A percentile compares a stretch with the other conserved stretches of the same genome.
phyloP scores from a whole-genome alignment of 2,797 vertebrate genomes.

The Poeciliopsis infans region DNA sequence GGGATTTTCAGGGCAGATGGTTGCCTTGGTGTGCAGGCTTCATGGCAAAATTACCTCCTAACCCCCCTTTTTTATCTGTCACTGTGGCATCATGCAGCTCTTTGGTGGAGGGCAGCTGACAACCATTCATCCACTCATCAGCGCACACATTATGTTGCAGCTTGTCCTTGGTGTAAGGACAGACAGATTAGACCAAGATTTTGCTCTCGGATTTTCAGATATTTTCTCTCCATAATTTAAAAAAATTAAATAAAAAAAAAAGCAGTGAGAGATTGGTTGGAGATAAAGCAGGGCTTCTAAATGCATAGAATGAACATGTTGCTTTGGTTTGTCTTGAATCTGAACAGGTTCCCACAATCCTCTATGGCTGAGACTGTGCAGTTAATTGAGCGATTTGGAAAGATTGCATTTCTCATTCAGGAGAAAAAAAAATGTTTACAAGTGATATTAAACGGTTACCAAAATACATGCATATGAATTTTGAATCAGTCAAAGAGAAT shows the following conservation, averaged over 20 bases:
- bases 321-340: neutral
- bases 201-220: conserved; percentile 51
- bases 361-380: neutral
- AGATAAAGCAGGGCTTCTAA: conserved; percentile 18
- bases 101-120: conserved; percentile 62
- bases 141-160: conserved; percentile 54
- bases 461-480: neutral
- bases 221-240: conserved; percentile 44
- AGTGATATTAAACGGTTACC: neutral
- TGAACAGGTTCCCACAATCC: neutral
- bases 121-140: conserved; percentile 63
- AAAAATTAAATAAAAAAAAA: conserved; percentile 16
- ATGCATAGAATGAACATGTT: neutral
- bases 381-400: neutral
- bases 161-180: conserved; percentile 53
- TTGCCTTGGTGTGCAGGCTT: conserved; percentile 63
- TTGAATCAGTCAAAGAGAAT: neutral
- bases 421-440: neutral
- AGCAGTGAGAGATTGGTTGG: conserved; percentile 20
- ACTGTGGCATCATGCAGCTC: conserved; percentile 60
- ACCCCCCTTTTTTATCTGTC: conserved; percentile 29
- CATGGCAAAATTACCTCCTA: conserved; percentile 49
- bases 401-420: neutral
- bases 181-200: conserved; percentile 62
- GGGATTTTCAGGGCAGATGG: conserved; percentile 69